These are phyloP conservation scores for Sinocyclocheilus rhinocerous DNA, from an alignment of 2,113 vertebrate species.

Conservation along the genomic window DNA sequence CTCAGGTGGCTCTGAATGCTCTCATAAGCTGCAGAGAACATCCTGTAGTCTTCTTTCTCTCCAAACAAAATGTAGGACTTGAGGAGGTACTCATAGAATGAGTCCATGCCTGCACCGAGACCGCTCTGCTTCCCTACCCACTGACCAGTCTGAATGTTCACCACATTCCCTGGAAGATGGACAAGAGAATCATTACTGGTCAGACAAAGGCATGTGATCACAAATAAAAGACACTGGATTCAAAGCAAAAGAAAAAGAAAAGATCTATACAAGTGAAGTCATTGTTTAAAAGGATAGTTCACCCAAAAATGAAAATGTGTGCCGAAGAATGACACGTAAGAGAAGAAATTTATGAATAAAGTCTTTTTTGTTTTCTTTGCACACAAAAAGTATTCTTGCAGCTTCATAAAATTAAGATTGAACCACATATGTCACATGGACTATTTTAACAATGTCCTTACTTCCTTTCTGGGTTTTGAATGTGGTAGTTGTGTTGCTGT, in stretches of 20 bases:
- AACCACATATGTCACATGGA: too few species aligned
- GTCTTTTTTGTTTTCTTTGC: too few species aligned
- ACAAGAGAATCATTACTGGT: not conserved
- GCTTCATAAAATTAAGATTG: too few species aligned
- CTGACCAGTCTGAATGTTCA: slow-evolving; percentile 96
- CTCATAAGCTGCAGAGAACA: slow-evolving; percentile 90
- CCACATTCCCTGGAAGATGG: slow-evolving; percentile 86
- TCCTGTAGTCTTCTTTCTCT: slow-evolving; percentile 90
- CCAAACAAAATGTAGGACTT: slow-evolving; percentile 98
- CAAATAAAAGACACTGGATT: not conserved
- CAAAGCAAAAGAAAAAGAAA: not conserved
- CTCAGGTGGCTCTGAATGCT: slow-evolving; percentile 94
- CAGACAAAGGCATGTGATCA: not conserved
- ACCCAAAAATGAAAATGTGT: too few species aligned
- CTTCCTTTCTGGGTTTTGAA: too few species aligned
- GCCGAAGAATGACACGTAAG: too few species aligned
- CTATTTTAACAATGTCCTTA: too few species aligned
- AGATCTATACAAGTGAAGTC: not conserved
- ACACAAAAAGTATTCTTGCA: too few species aligned
- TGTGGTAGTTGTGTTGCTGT: too few species aligned
- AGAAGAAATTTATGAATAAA: too few species aligned
- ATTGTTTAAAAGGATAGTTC: too few species aligned
- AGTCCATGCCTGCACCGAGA: slow-evolving; percentile 93
- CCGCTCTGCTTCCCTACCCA: slow-evolving; percentile 99
- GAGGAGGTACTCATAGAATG: slow-evolving; percentile 96